phyloP scores from a whole-genome alignment of 1,140 invertebrate species.

The Centruroides sculpturatus region DNA sequence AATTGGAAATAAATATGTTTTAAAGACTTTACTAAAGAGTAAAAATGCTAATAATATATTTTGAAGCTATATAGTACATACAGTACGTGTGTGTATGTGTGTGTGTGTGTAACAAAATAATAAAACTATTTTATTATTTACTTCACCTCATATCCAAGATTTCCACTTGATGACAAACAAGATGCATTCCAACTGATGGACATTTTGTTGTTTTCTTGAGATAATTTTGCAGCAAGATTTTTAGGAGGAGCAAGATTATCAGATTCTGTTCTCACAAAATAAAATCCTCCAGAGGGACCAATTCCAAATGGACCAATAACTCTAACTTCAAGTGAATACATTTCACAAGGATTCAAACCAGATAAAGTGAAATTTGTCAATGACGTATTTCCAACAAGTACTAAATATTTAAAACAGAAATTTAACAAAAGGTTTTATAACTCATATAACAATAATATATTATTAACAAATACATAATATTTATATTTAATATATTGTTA shows the following conservation, averaged over 20 bases:
- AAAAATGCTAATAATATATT: too few relatives aligned
- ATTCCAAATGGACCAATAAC: conserved; percentile 42
- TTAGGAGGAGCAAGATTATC: conserved; percentile 27
- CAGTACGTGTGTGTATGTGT: too few relatives aligned
- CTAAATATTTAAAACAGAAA: neutral
- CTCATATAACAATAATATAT: too few relatives aligned
- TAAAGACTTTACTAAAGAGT: too few relatives aligned
- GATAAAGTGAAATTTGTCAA: conserved; percentile 40
- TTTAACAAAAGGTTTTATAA: too few relatives aligned
- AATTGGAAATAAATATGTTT: too few relatives aligned
- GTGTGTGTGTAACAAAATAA: too few relatives aligned
- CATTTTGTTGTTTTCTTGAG: neutral
- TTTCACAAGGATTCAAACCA: conserved; percentile 51
- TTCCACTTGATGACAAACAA: conserved; percentile 2
- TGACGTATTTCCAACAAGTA: conserved; percentile 29
- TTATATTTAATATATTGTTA: too few relatives aligned
- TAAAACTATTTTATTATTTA: too few relatives aligned
- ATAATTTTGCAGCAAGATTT: conserved; percentile 4
- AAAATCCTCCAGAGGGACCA: conserved; percentile 43
- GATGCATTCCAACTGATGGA: conserved; percentile 15
- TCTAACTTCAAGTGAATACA: conserved; percentile 55
- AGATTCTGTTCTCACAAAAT: conserved; percentile 43
- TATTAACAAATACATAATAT: too few relatives aligned
- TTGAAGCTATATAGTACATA: too few relatives aligned
- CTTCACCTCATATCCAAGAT: conserved; percentile 15